Evolutionary conservation across 2,888 invertebrate genomes (phyloP).

Genomic region (Lamellibrachia columna): DNA sequence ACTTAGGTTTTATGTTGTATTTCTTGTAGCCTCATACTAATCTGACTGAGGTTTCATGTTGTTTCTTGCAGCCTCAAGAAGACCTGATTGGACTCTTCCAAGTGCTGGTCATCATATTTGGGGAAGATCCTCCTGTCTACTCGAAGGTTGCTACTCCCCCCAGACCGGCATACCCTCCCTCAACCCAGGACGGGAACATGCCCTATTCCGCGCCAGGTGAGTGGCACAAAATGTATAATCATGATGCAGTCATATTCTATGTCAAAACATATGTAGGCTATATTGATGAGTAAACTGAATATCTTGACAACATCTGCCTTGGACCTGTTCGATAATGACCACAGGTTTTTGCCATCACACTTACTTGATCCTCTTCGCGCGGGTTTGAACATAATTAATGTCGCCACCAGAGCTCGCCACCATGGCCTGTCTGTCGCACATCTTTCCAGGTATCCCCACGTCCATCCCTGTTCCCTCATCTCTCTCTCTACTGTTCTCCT

Average conservation of each 20-base stretch:
- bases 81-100: slow-evolving; percentile 89
- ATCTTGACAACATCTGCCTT: too few relatives aligned
- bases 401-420: too few relatives aligned
- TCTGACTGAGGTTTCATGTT: neutral
- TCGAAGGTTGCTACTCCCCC: slow-evolving; percentile 49
- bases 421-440: too few relatives aligned
- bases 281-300: too few relatives aligned
- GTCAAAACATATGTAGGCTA: neutral
- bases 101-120: slow-evolving; percentile 87
- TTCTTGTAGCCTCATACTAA: neutral
- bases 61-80: slow-evolving; percentile 74
- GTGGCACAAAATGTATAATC: neutral
- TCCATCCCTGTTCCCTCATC: too few relatives aligned
- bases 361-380: too few relatives aligned
- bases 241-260: neutral
- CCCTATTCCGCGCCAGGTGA: slow-evolving; percentile 39
- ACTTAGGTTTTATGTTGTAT: neutral
- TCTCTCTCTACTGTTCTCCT: too few relatives aligned
- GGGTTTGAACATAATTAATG: too few relatives aligned
- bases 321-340: too few relatives aligned
- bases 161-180: slow-evolving; percentile 26
- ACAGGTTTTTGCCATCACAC: too few relatives aligned
- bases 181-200: slow-evolving; percentile 10
- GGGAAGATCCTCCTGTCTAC: slow-evolving; percentile 91
- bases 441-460: too few relatives aligned